phyloP scores from a whole-genome alignment of 1,140 invertebrate genomes.

The Macrostomum lignano region DNA sequence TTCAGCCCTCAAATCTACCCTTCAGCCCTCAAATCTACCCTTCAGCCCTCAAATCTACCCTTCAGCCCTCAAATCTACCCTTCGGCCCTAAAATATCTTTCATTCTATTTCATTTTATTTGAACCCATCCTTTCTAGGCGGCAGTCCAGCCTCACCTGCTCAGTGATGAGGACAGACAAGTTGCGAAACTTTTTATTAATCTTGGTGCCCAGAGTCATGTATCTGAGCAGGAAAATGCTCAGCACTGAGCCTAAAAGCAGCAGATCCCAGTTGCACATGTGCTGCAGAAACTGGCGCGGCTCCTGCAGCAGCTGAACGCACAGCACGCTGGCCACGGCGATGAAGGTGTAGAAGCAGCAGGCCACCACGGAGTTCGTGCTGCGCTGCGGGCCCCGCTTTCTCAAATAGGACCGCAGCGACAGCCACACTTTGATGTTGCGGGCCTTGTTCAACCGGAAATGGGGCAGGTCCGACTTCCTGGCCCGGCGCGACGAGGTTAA shows the following conservation, averaged over 20 bases:
- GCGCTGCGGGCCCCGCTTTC: slow-evolving; percentile 69
- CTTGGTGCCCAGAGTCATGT: slow-evolving; percentile 64
- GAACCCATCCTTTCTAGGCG: too few species aligned
- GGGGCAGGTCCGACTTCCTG: slow-evolving; percentile 59
- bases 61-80: too few species aligned
- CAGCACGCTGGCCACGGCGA: too few species aligned
- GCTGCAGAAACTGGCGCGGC: too few species aligned
- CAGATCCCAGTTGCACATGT: slow-evolving; percentile 57
- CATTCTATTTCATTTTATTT: too few species aligned
- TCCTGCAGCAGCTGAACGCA: too few species aligned
- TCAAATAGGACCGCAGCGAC: slow-evolving; percentile 67
- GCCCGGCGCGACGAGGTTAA: slow-evolving; percentile 66
- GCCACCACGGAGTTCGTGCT: slow-evolving; percentile 83
- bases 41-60: too few species aligned
- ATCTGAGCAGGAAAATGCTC: slow-evolving; percentile 55
- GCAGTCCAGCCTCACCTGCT: slow-evolving; percentile 45
- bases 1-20: too few species aligned
- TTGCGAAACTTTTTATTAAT: slow-evolving; percentile 66
- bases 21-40: too few species aligned
- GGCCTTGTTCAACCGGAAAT: slow-evolving; percentile 62
- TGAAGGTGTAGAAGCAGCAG: slow-evolving; percentile 55
- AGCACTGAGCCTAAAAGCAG: slow-evolving; percentile 54
- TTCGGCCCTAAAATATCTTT: too few species aligned
- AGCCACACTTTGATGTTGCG: slow-evolving; percentile 87
- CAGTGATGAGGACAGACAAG: slow-evolving; percentile 55